Conservation (phyloP, 2,888 invertebrate species). For the Leucophora obtusa region DNA sequence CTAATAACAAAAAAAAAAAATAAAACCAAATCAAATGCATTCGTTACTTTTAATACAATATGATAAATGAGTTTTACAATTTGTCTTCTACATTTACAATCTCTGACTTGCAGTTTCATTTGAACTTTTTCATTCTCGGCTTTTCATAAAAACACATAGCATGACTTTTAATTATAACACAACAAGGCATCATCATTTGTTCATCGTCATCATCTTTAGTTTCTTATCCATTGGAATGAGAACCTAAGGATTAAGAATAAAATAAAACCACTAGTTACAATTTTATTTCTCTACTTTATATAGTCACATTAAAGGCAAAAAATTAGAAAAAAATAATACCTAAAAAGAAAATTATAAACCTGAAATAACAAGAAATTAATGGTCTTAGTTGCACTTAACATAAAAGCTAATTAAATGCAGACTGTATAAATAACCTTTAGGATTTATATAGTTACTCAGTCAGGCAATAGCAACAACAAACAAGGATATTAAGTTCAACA, state of each 20-base stretch:
- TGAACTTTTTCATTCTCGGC: neutral
- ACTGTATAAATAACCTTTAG: slow-evolving; percentile 12
- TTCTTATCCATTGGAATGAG: neutral
- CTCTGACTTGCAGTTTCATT: neutral
- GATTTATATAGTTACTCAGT: neutral
- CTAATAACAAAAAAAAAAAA: neutral
- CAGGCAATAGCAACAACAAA: neutral
- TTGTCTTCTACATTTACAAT: slow-evolving; percentile 20
- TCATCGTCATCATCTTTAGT: neutral
- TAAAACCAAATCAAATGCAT: neutral
- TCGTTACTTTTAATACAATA: slow-evolving; percentile 26
- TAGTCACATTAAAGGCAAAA: neutral
- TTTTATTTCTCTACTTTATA: neutral
- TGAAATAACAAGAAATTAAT: slow-evolving; percentile 32
- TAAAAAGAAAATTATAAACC: neutral
- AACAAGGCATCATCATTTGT: slow-evolving; percentile 19
- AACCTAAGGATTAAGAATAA: slow-evolving; percentile 5
- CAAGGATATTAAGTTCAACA: neutral
- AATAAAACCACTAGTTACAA: neutral
- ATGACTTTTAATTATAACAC: slow-evolving; percentile 46
- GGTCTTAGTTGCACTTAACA: slow-evolving; percentile 36
- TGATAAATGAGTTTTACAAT: slow-evolving; percentile 50
- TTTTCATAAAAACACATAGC: neutral
- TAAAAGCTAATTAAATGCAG: slow-evolving; percentile 48
- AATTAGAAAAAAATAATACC: neutral